phyloP scores from a whole-genome alignment of 2,888 invertebrate species.

The Drosophila vallismaia region DNA sequence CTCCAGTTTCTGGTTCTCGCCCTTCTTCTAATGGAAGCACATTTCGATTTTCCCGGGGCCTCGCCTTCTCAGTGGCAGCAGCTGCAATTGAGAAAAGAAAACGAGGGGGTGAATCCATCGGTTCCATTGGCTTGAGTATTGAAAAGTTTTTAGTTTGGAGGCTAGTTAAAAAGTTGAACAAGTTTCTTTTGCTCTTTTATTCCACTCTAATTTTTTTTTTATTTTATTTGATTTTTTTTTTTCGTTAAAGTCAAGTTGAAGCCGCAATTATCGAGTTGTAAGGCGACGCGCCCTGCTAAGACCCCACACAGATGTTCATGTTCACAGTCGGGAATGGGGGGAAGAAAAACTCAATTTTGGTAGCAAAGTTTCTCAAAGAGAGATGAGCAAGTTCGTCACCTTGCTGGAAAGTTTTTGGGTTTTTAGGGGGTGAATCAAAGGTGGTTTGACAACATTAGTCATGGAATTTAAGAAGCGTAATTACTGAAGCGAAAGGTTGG shows the following conservation, averaged over 20 bases:
- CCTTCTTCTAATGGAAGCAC: slow-evolving; percentile 50
- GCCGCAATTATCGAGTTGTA: slow-evolving; percentile 78
- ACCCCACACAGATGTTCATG: slow-evolving; percentile 51
- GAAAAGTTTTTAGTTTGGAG: slow-evolving; percentile 58
- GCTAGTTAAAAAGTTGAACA: slow-evolving; percentile 74
- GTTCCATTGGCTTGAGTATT: slow-evolving; percentile 52
- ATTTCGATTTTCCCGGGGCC: slow-evolving; percentile 55
- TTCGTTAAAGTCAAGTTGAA: slow-evolving; percentile 76
- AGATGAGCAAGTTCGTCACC: slow-evolving; percentile 63
- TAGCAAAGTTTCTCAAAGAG: slow-evolving; percentile 30
- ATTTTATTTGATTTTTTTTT: slow-evolving; percentile 9
- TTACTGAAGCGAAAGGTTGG: slow-evolving; percentile 32
- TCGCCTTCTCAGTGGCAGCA: slow-evolving; percentile 38
- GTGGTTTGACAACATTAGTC: slow-evolving; percentile 45
- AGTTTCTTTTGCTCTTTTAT: slow-evolving; percentile 54
- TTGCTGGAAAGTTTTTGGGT: slow-evolving; percentile 35
- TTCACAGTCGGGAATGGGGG: slow-evolving; percentile 37
- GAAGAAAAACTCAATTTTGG: slow-evolving; percentile 37
- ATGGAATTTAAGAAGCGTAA: slow-evolving; percentile 38
- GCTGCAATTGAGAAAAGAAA: slow-evolving; percentile 50
- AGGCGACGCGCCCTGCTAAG: slow-evolving; percentile 57
- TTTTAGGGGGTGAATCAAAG: slow-evolving; percentile 21
- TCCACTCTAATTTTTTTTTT: slow-evolving; percentile 27
- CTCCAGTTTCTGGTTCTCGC: slow-evolving; percentile 19
- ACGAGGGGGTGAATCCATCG: slow-evolving; percentile 36